Evolutionary conservation across 2,888 invertebrate genomes (phyloP), one percentile per base, ranked within the genome.

Genomic region (Spisula solida): DNA sequence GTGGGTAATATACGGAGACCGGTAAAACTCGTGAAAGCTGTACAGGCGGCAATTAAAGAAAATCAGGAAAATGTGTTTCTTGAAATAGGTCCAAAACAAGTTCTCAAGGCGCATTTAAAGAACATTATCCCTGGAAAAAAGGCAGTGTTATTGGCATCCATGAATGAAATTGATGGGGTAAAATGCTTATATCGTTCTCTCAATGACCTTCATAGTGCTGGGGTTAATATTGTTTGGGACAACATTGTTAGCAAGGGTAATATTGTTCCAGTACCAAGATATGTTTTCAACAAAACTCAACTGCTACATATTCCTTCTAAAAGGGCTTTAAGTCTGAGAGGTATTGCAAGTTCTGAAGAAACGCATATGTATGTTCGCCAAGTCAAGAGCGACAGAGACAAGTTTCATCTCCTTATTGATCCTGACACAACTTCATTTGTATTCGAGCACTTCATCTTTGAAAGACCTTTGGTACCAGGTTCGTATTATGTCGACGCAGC

Each of bases 1-100:
- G 91, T 88, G 4, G 78, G 87, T n/a, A 95, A 95, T 88, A 91
- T 95, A 41, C 81, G 93, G 34, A 60, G 93, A 66, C 94, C 94
- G 14, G 95, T 95, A 0, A 47, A 82, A 5, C 94, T 95, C 66
- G 86, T 90, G 80, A 88, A 94, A 79, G 92, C 93, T 6, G 87
- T 94, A 18, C 29, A 85, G 84, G 80, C 90, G 48, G 81, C 92
- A 12, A 82, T 85, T 6, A 41, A 82, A 2, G 41, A 82, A 25
- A 81, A 85, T 12, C 80, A 83, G 10, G 78, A 79, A 25, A 94
- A 93, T 80, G 85, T 95, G 10, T 93, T 93, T 87, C 41, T 95
- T 16, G 95, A 95, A 87, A 94, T 95, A 34, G 95, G 95, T 12
- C 95, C 95, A 47, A 92, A 87, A 75, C 94, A 94, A 14, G 94